Base-by-base conservation (phyloP, 2,888 invertebrate genomes). In the Cheilosia grossa region DNA sequence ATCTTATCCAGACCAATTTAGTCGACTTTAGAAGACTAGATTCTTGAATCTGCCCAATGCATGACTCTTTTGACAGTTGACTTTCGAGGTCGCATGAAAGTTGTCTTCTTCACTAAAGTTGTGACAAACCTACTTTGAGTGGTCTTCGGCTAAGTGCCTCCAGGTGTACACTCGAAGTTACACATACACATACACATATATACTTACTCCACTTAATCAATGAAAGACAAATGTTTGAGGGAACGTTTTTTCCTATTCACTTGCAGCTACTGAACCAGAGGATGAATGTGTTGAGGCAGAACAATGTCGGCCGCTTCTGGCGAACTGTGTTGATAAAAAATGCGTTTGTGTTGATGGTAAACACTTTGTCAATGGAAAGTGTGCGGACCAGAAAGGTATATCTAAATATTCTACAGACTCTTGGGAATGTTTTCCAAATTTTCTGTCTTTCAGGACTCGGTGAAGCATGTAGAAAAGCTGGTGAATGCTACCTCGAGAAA, bases 221-320 rank as follows among this genome's bases (percentile, higher is more conserved):
- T 30, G 9, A 9, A 9, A 9, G 9, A 30, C 9, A 53, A 19
- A 5, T 17, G 19, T n/a, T 19, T 37, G 4, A 27, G 1, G 7
- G 2, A 9, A 49, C 1, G 13, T 21, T 49, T 49, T 24, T 21
- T 21, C 7, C 13, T n/a, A 33, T 24, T 10, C 2, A 10, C 1
- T 27, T 42, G 21, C 17, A 91, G 91, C 90, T 56, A 89, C 88
- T 33, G 88, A 90, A 72, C 87, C 90, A 44, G 91, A 90, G 1
- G 91, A 91, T 4, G 90, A 89, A 53, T 91, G 92, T 44, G 53
- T 89, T 33, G 91, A 90, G n/a, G 89, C 89, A 44, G 92, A 91
- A 78, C 92, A 92, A 78, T 92, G 91, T 75, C 90, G 90, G 51
- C 92, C 92, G 1, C 88, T 92, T n/a, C 77, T 92, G 78, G 91